Conservation (phyloP, 64 coral and sea anemone genomes). For the Montipora foliosa region DNA sequence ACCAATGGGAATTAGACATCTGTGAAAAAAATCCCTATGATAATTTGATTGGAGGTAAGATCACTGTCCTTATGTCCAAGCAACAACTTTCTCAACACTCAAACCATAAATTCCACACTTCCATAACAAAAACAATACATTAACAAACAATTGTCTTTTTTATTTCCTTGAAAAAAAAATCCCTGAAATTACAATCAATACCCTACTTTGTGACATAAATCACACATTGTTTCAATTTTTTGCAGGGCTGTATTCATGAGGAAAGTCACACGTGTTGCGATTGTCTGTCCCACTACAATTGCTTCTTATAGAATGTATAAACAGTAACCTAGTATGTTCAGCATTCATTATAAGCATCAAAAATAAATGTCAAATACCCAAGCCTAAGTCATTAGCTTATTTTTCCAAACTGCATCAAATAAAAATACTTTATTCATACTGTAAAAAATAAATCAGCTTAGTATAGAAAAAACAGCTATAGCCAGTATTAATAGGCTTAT, state of each 20-base stretch:
- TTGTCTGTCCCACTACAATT: constrained; percentile 9
- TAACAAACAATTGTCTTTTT: not conserved
- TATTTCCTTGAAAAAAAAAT: not conserved
- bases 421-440: too few species aligned
- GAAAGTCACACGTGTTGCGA: constrained; percentile 9
- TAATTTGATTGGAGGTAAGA: too few species aligned
- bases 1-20: constrained; percentile 59
- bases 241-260: constrained; percentile 25
- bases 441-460: too few species aligned
- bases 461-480: too few species aligned
- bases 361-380: not conserved
- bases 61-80: not conserved
- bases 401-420: not conserved
- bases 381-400: not conserved
- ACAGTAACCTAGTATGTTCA: not conserved
- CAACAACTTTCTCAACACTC: too few species aligned
- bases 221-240: not conserved
- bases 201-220: not conserved
- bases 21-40: too few species aligned
- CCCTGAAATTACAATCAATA: not conserved
- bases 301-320: not conserved
- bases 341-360: not conserved
- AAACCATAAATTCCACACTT: not conserved
- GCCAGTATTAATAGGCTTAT: not conserved
- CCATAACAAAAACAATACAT: not conserved